Base-by-base conservation (phyloP, 1,140 invertebrate species). In the Luehdorfia chinensis region DNA sequence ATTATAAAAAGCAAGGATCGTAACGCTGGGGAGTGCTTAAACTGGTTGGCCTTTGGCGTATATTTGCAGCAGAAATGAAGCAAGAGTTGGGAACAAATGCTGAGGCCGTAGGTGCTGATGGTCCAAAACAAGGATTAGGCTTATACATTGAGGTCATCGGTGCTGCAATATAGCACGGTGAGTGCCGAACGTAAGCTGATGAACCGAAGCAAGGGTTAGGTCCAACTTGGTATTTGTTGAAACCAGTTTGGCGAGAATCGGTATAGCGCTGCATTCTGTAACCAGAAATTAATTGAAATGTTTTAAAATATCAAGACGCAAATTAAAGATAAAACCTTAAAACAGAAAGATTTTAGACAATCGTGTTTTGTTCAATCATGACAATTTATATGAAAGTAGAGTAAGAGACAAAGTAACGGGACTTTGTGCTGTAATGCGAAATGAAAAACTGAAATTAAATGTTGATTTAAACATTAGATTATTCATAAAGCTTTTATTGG, bases 251-350 rank as follows among this genome's bases (percentile, higher is more conserved):
- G 6, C 41, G 47, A 32, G 12, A 5, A 12, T 39, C 39, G 3
- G 36, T 52, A 44, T 50, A 54, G 8, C 54, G 58, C 21, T 64
- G 57, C 61, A 64, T 64, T 51, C 61, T 64, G 49, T 0, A 41
- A 53, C 6, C 50, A 34, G 30, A 23, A 13, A 49, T 14, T 13
- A n/a, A 5, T n/a, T n/a, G n/a, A n/a, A n/a, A n/a, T n/a, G n/a
- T n/a, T n/a, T n/a, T n/a, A n/a, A n/a, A n/a, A n/a, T n/a, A n/a
- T n/a, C n/a, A n/a, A n/a, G n/a, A n/a, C n/a, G n/a, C n/a, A n/a
- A n/a, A n/a, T n/a, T n/a, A n/a, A n/a, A n/a, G n/a, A n/a, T n/a
- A n/a, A n/a, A n/a, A n/a, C n/a, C n/a, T n/a, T n/a, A n/a, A n/a
- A n/a, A n/a, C n/a, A n/a, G n/a, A n/a, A n/a, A n/a, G n/a, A n/a